Conservation (phyloP, 2,797 vertebrate genomes). For the Sandelia bainsii region DNA sequence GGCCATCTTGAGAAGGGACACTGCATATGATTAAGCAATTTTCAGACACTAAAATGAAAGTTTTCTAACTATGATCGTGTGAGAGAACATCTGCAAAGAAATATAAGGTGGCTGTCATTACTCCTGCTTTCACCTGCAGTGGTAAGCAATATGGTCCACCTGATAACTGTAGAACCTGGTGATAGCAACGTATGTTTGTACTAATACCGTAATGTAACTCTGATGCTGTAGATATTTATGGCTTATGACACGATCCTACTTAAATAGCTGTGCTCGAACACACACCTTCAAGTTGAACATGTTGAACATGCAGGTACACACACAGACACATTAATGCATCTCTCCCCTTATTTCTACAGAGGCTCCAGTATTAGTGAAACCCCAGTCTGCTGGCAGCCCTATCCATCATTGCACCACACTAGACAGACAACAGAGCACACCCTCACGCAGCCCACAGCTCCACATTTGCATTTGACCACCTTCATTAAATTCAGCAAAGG, state of each 20-base stretch:
- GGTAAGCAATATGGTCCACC: slow-evolving; percentile 15
- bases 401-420: slow-evolving; percentile 75
- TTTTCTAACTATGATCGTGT: slow-evolving; percentile 55
- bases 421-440: slow-evolving; percentile 67
- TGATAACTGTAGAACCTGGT: slow-evolving; percentile 3
- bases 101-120: slow-evolving; percentile 43
- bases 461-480: slow-evolving; percentile 76
- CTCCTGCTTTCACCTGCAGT: slow-evolving; percentile 40
- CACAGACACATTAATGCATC: slow-evolving; percentile 54
- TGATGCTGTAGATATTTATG: not conserved
- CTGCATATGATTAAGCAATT: slow-evolving; percentile 69
- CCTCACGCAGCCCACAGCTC: slow-evolving; percentile 64
- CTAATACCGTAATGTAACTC: not conserved
- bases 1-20: slow-evolving; percentile 59
- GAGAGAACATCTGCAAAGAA: slow-evolving; percentile 39
- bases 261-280: slow-evolving; percentile 24
- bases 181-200: not conserved
- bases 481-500: slow-evolving; percentile 77
- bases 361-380: slow-evolving; percentile 71
- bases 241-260: not conserved
- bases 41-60: slow-evolving; percentile 69
- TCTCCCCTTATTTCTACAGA: slow-evolving; percentile 64
- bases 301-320: slow-evolving; percentile 17
- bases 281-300: slow-evolving; percentile 19
- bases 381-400: slow-evolving; percentile 71